Conservation (phyloP, 2,113 vertebrate species). For the Xerus inauris region DNA sequence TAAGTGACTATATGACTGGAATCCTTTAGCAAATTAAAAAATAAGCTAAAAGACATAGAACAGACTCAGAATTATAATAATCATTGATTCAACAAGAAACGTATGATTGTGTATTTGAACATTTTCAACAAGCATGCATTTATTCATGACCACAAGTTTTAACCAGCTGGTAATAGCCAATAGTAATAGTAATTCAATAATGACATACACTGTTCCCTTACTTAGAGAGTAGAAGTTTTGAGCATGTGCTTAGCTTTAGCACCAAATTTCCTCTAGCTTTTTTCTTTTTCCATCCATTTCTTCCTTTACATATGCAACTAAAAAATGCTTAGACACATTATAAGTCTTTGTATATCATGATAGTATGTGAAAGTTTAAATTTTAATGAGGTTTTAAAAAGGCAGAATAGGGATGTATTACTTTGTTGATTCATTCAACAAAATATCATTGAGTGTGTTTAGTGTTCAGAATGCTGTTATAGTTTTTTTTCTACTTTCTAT, state of each 20-base stretch:
- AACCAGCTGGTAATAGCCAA: background rate
- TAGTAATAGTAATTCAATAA: constrained; percentile 16
- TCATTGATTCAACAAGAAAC: background rate
- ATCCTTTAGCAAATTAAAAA: constrained; percentile 36
- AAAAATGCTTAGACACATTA: background rate
- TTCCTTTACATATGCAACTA: background rate
- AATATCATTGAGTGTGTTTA: constrained; percentile 34
- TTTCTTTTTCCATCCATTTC: background rate
- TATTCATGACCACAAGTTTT: background rate
- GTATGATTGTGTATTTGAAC: background rate
- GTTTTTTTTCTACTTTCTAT: constrained; percentile 59
- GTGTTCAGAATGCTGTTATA: constrained; percentile 65
- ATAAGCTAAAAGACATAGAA: constrained; percentile 23
- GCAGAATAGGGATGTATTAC: constrained; percentile 45
- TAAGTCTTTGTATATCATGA: background rate
- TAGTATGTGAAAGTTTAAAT: background rate
- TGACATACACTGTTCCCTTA: background rate
- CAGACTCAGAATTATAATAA: constrained; percentile 26
- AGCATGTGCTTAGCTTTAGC: constrained; percentile 31
- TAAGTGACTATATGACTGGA: background rate
- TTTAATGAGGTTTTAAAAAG: background rate
- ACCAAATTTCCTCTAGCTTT: background rate
- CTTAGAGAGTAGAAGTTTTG: constrained; percentile 15
- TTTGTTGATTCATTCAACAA: constrained; percentile 49
- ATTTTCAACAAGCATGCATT: constrained; percentile 19